Base-by-base conservation (phyloP, 2,797 vertebrate species). In the Margarornis squamiger region DNA sequence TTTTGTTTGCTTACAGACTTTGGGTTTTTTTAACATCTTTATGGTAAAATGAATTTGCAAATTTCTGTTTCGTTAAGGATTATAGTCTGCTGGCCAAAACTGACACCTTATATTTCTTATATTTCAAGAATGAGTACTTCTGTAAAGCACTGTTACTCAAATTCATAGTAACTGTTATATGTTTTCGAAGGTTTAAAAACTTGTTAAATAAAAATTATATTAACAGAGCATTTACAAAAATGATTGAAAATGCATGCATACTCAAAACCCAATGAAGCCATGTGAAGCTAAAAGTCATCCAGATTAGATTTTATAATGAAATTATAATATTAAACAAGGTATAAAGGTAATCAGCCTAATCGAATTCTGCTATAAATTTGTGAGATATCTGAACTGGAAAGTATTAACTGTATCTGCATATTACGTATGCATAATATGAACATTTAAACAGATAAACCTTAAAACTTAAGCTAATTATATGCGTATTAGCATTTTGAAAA, bases 291-390 rank as follows among this genome's bases (percentile, higher is more conserved):
- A 49, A 90, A 83, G 23, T 74, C 34, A 10, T 38, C 45, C 39
- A 77, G 52, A 75, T 59, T 71, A 77, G 76, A 19, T 71, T 80
- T 90, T 63, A 57, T 77, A 81, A 88, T 90, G 32, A 86, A 95
- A 94, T 92, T 84, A 75, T 34, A 63, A 20, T 61, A 57, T 90
- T 77, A 83, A 88, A 54, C 43, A 91, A 93, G 48, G 30, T 65
- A 38, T 83, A 86, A 92, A 46, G 80, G 65, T 88, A 83, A 93
- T 90, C 66, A 94, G 21, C 45, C 79, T 90, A 77, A 94, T 90
- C 65, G 77, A 74, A 91, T 88, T 90, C 48, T 74, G 39, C 63
- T 83, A 32, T 4, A 90, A 65, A 94, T 88, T 83, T 67, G 57
- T 24, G 34, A 88, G 38, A 48, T 85, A 24, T 51, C 88, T 89